Evolutionary conservation across 2,888 invertebrate genomes (phyloP).

Genomic region (Drosophila pseudotalamancana): DNA sequence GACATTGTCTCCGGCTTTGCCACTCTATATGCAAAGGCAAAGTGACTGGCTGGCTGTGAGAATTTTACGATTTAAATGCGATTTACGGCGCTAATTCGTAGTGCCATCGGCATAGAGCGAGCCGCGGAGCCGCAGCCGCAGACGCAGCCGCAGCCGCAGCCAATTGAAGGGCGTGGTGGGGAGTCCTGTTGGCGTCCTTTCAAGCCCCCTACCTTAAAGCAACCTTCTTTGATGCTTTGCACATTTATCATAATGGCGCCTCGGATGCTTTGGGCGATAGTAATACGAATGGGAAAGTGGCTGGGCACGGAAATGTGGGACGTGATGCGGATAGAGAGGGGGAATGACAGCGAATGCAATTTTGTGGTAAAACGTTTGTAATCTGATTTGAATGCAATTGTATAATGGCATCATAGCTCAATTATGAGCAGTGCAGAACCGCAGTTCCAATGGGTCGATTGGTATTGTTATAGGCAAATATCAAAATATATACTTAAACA

Average conservation of each 20-base stretch:
- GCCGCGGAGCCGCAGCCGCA: constrained; percentile 11
- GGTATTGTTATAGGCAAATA: neutral
- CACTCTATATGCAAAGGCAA: constrained; percentile 63
- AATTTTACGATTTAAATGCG: constrained; percentile 79
- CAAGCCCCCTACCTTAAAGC: constrained; percentile 49
- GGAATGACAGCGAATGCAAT: constrained; percentile 54
- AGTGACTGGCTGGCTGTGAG: constrained; percentile 69
- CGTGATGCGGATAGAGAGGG: neutral
- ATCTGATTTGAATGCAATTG: constrained; percentile 59
- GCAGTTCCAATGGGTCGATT: constrained; percentile 13
- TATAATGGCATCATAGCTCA: constrained; percentile 43
- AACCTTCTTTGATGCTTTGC: constrained; percentile 67
- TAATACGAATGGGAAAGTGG: neutral
- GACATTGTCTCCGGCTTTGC: constrained; percentile 43
- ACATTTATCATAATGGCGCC: constrained; percentile 70
- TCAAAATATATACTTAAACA: neutral
- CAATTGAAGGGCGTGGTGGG: constrained; percentile 55
- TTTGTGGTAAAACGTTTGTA: constrained; percentile 64
- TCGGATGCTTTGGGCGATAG: neutral
- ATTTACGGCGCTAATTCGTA: constrained; percentile 79
- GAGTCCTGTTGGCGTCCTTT: constrained; percentile 26
- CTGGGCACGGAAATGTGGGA: too few relatives aligned
- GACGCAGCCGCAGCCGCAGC: constrained; percentile 21
- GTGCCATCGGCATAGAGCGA: constrained; percentile 61
- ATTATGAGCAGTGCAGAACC: constrained; percentile 26